A percentile compares a stretch with the other conserved stretches of the same genome.
Conservation (phyloP, 2,113 vertebrate genomes). For the Cyanoderma ruficeps region DNA sequence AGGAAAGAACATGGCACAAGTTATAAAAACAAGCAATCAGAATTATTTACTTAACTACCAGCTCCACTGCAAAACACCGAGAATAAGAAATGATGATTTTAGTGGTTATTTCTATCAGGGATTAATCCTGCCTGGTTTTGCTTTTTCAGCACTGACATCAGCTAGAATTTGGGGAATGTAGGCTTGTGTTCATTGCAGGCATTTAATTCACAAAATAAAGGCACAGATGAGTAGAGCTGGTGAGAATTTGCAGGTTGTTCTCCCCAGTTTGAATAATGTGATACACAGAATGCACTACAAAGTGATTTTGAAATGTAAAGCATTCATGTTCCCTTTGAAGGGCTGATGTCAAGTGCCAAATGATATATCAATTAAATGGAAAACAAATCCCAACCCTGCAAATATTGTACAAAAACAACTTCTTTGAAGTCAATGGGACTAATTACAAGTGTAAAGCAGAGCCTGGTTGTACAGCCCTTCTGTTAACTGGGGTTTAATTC, state of each 20-base stretch:
- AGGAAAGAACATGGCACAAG: not conserved
- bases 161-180: not conserved
- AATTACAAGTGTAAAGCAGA: slow-evolving; percentile 26
- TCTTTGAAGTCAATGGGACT: slow-evolving; percentile 50
- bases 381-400: slow-evolving; percentile 29
- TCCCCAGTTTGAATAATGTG: not conserved
- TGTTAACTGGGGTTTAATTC: not conserved
- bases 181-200: not conserved
- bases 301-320: slow-evolving; percentile 41
- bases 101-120: not conserved
- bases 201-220: slow-evolving; percentile 16
- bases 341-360: slow-evolving; percentile 28
- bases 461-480: not conserved
- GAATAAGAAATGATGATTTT: slow-evolving; percentile 6
- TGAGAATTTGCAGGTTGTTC: not conserved
- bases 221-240: not conserved
- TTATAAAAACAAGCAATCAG: not conserved
- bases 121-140: slow-evolving; percentile 10
- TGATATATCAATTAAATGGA: slow-evolving; percentile 36
- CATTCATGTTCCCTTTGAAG: slow-evolving; percentile 47
- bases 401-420: not conserved
- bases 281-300: not conserved
- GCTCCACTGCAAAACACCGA: not conserved
- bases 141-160: slow-evolving; percentile 44
- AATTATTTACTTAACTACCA: not conserved